phyloP scores from a whole-genome alignment of 2,113 vertebrate species.

The Xiphophorus hellerii region DNA sequence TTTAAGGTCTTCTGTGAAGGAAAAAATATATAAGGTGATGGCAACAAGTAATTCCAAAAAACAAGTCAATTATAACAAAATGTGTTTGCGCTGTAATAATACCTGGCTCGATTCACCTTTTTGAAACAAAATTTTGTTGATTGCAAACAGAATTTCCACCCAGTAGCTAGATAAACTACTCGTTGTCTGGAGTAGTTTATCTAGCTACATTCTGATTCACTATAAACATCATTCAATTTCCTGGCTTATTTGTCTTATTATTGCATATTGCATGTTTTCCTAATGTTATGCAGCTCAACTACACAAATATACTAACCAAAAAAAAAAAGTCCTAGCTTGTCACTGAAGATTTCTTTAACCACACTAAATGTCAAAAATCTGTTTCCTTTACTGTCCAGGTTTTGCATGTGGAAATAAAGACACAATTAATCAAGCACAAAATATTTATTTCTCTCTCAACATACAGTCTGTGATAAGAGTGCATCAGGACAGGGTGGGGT shows the following conservation, averaged over 20 bases:
- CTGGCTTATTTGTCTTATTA: not conserved
- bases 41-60: too few species aligned
- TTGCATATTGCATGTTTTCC: too few species aligned
- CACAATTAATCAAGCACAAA: conserved; percentile 88
- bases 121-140: not conserved
- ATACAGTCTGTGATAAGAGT: conserved; percentile 86
- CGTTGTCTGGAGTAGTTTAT: not conserved
- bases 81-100: too few species aligned
- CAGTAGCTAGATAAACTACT: not conserved
- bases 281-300: too few species aligned
- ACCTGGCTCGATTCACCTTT: too few species aligned
- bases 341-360: too few species aligned
- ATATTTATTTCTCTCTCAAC: conserved; percentile 93
- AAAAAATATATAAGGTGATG: not conserved
- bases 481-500: conserved; percentile 80
- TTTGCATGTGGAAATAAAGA: not conserved
- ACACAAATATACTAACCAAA: too few species aligned
- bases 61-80: too few species aligned
- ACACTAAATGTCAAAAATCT: too few species aligned
- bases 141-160: not conserved
- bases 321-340: too few species aligned
- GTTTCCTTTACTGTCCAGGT: not conserved
- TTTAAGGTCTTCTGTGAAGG: not conserved
- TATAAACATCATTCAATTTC: not conserved
- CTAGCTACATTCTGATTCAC: not conserved